Conservation (phyloP, 2,888 invertebrate species). For the Acanthosepion lycidas region DNA sequence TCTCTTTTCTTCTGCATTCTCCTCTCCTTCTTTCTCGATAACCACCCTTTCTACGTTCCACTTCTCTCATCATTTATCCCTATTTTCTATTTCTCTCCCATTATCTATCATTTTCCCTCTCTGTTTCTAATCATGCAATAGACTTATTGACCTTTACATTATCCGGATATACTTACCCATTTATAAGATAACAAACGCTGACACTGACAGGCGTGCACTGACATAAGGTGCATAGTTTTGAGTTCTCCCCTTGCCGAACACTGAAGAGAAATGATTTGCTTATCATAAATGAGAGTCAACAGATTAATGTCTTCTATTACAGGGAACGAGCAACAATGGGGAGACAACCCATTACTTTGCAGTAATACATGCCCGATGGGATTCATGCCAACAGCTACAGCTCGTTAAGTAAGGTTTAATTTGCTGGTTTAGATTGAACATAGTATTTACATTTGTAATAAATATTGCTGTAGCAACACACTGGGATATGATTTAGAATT, state of each 20-base stretch:
- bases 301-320: background rate
- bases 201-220: constrained; percentile 1
- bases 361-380: background rate
- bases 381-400: background rate
- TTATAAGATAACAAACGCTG: constrained; percentile 33
- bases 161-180: background rate
- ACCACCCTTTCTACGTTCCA: too few relatives aligned
- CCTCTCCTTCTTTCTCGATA: background rate
- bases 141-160: constrained; percentile 15
- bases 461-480: background rate
- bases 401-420: background rate
- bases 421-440: background rate
- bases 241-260: background rate
- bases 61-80: background rate
- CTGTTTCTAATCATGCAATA: background rate
- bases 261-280: background rate
- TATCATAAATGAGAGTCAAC: constrained; percentile 2
- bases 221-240: background rate
- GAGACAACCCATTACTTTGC: background rate
- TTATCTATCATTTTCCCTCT: background rate
- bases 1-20: background rate
- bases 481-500: background rate
- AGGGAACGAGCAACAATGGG: background rate
- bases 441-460: background rate
- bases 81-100: too few relatives aligned